A percentile compares a stretch with the other conserved stretches of the same genome.
These are phyloP conservation scores for Albula glossodonta DNA, from an alignment of 2,113 vertebrate species.

Conservation along the genomic window DNA sequence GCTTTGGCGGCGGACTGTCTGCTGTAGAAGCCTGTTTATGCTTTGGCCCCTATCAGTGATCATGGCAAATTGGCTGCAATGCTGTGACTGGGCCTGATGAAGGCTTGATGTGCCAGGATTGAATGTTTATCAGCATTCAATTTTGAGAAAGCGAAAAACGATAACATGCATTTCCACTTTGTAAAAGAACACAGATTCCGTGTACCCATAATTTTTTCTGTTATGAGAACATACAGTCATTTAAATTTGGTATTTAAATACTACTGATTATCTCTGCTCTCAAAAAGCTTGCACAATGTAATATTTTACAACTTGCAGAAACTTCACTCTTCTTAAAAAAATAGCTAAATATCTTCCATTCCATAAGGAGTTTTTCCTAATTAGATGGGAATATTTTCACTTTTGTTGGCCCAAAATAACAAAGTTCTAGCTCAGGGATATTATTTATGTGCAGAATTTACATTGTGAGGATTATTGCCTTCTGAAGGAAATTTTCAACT, in stretches of 20 bases:
- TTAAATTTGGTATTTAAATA: background rate
- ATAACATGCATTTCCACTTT: background rate
- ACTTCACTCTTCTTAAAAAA: background rate
- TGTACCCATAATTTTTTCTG: background rate
- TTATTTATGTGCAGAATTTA: background rate
- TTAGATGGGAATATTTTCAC: background rate
- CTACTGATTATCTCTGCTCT: background rate
- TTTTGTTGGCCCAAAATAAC: background rate
- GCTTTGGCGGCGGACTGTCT: constrained; percentile 25
- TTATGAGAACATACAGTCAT: background rate
- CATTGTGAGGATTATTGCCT: background rate
- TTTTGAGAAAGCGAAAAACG: background rate
- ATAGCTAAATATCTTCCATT: no score
- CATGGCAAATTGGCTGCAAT: constrained; percentile 34
- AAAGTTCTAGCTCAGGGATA: background rate
- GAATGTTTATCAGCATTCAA: background rate
- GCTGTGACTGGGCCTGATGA: constrained; percentile 49
- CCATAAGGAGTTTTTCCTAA: background rate
- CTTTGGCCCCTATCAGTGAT: constrained; percentile 41
- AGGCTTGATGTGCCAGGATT: constrained; percentile 34
- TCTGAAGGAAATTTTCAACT: no score
- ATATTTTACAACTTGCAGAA: background rate
- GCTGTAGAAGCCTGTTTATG: constrained; percentile 43
- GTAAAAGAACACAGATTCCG: background rate
- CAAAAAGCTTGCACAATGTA: background rate